Evolutionary conservation across 2,888 invertebrate species (phyloP), one percentile per base, ranked within the genome.

Genomic region (Nebria salina): DNA sequence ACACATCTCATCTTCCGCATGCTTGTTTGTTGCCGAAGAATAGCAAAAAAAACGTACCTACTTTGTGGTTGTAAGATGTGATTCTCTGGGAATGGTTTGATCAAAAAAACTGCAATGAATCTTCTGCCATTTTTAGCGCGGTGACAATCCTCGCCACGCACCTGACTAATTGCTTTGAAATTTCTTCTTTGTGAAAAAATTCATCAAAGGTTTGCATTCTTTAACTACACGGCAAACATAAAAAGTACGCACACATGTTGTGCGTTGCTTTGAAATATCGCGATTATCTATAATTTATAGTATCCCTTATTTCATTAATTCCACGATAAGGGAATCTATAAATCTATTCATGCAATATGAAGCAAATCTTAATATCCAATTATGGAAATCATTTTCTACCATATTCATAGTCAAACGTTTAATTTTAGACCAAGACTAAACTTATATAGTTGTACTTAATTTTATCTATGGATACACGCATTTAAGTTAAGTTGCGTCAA

Each of bases 151-250:
- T 72, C 80, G 41, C 75, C 54, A 54, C 66, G 54, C 15, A 65
- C 74, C 66, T 79, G 80, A 80, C 80, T 80, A 80, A 80, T 80
- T 80, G 75, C 75, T 80, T 75, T 70, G 80, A 75, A 80, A 80
- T 75, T 80, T 75, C 75, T 75, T 80, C 72, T 80, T 80, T 75
- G 80, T 70, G 75, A 80, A 80, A 80, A 80, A 80, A 80, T 75
- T 74, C 41, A 25, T 25, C 68, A 25, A 68, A 26, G 9, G 20
- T 25, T 68, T 68, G 68, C 68, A 68, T 25, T 70, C 54, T 54
- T 54, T 54, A 13, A 54, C 54, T 54, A 54, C 54, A 2, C 15
- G 9, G 42, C 26, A 34, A 73, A 13, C 11, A 15, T 8, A 41
- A 41, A 73, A 26, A 73, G 42, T 73, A 15, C 42, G 15, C 13